Evolutionary conservation across 2,888 invertebrate species (phyloP).

Genomic region (Hirtodrosophila confusa): DNA sequence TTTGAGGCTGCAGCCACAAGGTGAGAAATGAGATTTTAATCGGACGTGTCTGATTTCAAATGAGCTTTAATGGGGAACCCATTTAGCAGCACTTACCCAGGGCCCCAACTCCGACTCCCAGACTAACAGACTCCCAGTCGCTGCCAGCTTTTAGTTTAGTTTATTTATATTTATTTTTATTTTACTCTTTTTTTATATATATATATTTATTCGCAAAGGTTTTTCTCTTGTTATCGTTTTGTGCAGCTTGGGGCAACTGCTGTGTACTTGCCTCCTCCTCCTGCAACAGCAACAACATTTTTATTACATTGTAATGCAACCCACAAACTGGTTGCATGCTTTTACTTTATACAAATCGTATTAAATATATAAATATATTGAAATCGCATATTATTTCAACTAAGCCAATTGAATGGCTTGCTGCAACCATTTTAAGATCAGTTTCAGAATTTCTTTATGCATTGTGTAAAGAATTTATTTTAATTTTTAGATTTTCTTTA

Average conservation of each 20-base stretch:
- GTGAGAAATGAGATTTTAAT: slow-evolving; percentile 85
- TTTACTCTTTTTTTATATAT: slow-evolving; percentile 11
- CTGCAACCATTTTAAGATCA: too few relatives aligned
- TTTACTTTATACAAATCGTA: background rate
- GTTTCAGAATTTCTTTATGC: too few relatives aligned
- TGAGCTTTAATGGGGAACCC: slow-evolving; percentile 84
- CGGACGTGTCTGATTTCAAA: slow-evolving; percentile 85
- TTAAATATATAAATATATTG: slow-evolving; percentile 8
- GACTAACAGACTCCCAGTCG: background rate
- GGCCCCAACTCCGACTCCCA: slow-evolving; percentile 34
- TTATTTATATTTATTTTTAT: slow-evolving; percentile 62
- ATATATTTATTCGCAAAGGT: slow-evolving; percentile 33
- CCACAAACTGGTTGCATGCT: slow-evolving; percentile 1
- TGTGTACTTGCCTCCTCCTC: slow-evolving; percentile 11
- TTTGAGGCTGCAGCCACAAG: slow-evolving; percentile 79
- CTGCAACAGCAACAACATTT: slow-evolving; percentile 17
- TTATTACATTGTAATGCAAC: slow-evolving; percentile 32
- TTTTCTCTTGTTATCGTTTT: slow-evolving; percentile 55
- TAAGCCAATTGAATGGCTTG: too few relatives aligned
- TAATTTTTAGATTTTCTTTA: too few relatives aligned
- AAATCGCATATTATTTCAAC: background rate
- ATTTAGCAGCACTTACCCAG: slow-evolving; percentile 79
- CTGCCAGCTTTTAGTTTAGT: slow-evolving; percentile 42
- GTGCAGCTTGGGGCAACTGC: slow-evolving; percentile 30
- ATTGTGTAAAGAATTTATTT: too few relatives aligned